Percentiles rank a stretch among this genome's conserved stretches.
phyloP scores from a whole-genome alignment of 2,888 invertebrate genomes.

The Steromphala cineraria region DNA sequence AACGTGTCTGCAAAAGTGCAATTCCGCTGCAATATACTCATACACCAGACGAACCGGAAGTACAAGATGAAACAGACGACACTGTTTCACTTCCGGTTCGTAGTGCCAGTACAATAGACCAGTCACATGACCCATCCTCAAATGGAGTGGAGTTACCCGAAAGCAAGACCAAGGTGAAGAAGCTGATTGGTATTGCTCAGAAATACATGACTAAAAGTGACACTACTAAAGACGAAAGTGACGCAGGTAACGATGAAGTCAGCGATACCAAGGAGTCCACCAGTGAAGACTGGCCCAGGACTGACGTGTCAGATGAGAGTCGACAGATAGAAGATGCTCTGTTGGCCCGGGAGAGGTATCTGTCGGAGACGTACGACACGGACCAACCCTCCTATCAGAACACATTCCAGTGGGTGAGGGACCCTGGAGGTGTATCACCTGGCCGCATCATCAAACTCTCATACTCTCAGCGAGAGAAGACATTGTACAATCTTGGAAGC shows the following conservation, averaged over 20 bases:
- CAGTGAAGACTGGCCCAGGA: neutral
- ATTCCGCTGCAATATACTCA: neutral
- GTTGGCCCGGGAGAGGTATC: neutral
- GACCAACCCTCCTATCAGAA: neutral
- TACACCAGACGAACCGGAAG: neutral
- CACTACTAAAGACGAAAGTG: constrained; percentile 5
- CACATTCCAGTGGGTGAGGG: constrained; percentile 17
- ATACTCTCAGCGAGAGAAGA: constrained; percentile 2
- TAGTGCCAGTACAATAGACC: neutral
- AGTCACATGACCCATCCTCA: neutral
- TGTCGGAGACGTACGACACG: neutral
- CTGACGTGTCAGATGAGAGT: neutral
- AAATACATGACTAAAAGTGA: neutral
- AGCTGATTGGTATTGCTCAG: neutral
- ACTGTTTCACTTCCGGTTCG: neutral
- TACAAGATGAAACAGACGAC: neutral
- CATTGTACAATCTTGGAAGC: neutral
- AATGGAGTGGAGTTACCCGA: neutral
- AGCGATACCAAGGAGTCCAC: constrained; percentile 30
- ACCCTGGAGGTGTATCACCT: neutral
- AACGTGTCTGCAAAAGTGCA: constrained; percentile 1
- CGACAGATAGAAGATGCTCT: neutral
- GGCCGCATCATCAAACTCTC: constrained; percentile 15
- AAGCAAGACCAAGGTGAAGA: neutral
- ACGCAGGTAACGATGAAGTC: constrained; percentile 31